These are phyloP conservation scores for Noctua pronuba DNA, from an alignment of 2,888 invertebrate species.

Conservation along the genomic window DNA sequence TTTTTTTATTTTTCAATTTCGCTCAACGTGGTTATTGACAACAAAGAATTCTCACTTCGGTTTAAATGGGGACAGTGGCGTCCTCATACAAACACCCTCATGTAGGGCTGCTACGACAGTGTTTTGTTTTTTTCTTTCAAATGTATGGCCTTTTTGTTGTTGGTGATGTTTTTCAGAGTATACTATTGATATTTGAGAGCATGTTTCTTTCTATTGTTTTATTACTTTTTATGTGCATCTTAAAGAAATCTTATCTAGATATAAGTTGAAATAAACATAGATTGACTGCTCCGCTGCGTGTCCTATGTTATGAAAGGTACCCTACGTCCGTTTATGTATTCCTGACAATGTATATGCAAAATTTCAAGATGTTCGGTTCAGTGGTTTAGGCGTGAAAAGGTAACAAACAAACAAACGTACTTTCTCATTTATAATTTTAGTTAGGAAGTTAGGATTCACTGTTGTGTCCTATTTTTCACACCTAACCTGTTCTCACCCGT, in stretches of 20 bases:
- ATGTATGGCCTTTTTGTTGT: not conserved
- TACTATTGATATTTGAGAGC: not conserved
- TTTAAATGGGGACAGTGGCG: constrained; percentile 36
- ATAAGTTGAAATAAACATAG: no score
- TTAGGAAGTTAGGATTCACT: no score
- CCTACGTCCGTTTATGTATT: no score
- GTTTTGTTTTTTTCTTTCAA: not conserved
- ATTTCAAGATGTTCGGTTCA: no score
- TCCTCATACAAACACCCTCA: not conserved
- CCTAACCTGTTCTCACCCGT: not conserved
- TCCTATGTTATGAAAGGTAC: no score
- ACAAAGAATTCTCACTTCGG: constrained; percentile 51
- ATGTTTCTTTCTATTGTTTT: not conserved
- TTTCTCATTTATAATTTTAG: no score
- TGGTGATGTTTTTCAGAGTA: not conserved
- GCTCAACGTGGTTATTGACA: constrained; percentile 52
- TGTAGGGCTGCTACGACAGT: constrained; percentile 11
- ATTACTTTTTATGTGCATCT: no score
- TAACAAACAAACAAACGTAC: no score
- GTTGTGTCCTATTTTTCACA: not conserved
- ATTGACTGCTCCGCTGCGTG: no score
- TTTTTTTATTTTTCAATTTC: constrained; percentile 43
- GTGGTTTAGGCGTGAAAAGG: no score
- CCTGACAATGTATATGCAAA: no score
- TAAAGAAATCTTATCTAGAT: no score